Base-by-base conservation (phyloP, 2,113 vertebrate genomes). In the Odontesthes bonariensis region DNA sequence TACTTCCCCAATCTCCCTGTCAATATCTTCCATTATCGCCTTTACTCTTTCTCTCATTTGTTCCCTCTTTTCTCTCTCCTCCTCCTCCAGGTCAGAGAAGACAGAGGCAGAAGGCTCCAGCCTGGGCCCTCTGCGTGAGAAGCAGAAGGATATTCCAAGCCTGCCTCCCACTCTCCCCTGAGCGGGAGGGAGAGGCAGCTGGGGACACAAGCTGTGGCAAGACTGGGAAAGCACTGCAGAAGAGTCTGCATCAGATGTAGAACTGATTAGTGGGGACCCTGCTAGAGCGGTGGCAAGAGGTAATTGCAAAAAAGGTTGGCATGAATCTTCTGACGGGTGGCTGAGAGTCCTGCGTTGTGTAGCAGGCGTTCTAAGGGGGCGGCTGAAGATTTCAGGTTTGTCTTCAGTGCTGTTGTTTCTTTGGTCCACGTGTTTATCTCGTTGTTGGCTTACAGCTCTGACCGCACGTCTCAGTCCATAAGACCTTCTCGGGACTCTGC, bases 81-180 rank as follows among this genome's bases (percentile, higher is more conserved):
- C 51, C 70, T 92, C 95, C 77, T 99, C 98, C 47, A 93, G 94
- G 90, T 99, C 98, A 14, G 94, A 97, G 90, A 99, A 99, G 85
- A 99, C 96, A 0, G 98, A 97, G 23, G 98, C 98, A 1, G 96
- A 98, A 17, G 97, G 98, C 84, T 99, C 97, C 5, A 99, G 95
- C 84, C 96, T 96, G 74, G 96, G 92, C 71, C 96, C 95, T 81
- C 97, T 96, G 88, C 95, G 97, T 32, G 97, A 98, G 89, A 99
- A 98, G 35, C 97, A 98, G 91, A 99, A 99, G 14, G 97, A 99
- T 77, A 99, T 95, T 33, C 95, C 96, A 10, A 93, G 92, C 47
- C 96, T 94, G 77, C 93, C 88, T 40, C 84, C 90, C 6, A 75
- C 83, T 62, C 63, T 82, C 38, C 70, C 88, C 57, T 20, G 66